Evolutionary conservation across 2,113 vertebrate species (phyloP).

Genomic region (Centropus bengalensis): DNA sequence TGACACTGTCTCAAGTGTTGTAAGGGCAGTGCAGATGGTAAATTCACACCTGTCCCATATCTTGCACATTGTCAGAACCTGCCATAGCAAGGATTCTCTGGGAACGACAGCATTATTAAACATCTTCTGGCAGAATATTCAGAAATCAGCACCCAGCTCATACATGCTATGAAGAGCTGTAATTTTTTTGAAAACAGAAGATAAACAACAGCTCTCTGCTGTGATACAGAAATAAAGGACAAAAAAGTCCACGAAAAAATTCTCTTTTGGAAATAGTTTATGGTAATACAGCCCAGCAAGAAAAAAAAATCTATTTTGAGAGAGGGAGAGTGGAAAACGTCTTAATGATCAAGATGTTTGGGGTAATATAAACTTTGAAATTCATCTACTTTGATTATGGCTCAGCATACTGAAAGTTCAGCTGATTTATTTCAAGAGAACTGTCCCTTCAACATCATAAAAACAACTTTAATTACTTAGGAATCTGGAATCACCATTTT

Average conservation of each 20-base stretch:
- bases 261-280: neutral
- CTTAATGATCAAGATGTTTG: neutral
- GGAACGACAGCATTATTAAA: constrained; percentile 56
- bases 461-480: neutral
- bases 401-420: neutral
- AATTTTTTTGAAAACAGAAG: neutral
- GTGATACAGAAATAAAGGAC: neutral
- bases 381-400: neutral
- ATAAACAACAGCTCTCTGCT: neutral
- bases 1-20: neutral
- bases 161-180: neutral
- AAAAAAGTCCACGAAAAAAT: neutral
- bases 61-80: constrained; percentile 58
- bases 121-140: constrained; percentile 9
- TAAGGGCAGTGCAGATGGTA: neutral
- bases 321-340: neutral
- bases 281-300: neutral
- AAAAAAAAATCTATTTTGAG: neutral
- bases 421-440: neutral
- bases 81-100: neutral
- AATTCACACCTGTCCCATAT: constrained; percentile 41
- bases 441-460: neutral
- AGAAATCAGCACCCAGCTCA: constrained; percentile 35
- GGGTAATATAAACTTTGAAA: neutral
- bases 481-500: neutral